These are phyloP conservation scores for Craseonycteris thonglongyai DNA, from an alignment of 2,113 vertebrate genomes.

Conservation along the genomic window DNA sequence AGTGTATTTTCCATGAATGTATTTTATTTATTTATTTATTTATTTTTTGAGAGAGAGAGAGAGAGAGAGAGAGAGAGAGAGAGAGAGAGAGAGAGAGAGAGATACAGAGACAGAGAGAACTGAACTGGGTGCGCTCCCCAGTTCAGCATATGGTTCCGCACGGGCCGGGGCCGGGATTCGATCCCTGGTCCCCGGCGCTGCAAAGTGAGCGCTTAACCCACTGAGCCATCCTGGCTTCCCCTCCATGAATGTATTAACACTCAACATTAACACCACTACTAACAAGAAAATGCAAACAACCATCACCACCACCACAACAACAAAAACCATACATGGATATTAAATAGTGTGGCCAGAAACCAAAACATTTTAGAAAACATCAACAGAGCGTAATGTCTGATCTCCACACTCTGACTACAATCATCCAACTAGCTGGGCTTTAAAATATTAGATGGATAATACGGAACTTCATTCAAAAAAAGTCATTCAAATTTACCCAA, in stretches of 20 bases:
- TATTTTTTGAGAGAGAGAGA: no score
- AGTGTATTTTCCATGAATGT: not conserved
- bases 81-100: no score
- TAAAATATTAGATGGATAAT: not conserved
- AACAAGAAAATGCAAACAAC: not conserved
- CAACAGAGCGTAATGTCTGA: not conserved
- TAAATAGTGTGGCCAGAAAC: not conserved
- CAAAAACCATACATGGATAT: not conserved
- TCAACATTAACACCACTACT: not conserved
- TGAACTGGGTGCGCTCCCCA: no score
- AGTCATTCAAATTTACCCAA: slow-evolving; percentile 21
- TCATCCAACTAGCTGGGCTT: not conserved
- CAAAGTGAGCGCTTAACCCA: no score
- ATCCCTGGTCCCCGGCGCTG: no score
- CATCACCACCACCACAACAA: no score
- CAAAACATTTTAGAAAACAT: not conserved
- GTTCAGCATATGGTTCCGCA: no score
- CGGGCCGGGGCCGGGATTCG: no score
- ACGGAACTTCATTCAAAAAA: not conserved
- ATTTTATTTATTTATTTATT: no score
- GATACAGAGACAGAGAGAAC: no score
- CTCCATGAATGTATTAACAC: not conserved
- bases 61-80: no score
- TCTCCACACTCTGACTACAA: not conserved
- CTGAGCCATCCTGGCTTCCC: no score